Percentiles rank a stretch among this genome's conserved stretches.
Evolutionary conservation across 2,113 vertebrate genomes (phyloP).

Genomic region (Lethenteron camtschaticum): DNA sequence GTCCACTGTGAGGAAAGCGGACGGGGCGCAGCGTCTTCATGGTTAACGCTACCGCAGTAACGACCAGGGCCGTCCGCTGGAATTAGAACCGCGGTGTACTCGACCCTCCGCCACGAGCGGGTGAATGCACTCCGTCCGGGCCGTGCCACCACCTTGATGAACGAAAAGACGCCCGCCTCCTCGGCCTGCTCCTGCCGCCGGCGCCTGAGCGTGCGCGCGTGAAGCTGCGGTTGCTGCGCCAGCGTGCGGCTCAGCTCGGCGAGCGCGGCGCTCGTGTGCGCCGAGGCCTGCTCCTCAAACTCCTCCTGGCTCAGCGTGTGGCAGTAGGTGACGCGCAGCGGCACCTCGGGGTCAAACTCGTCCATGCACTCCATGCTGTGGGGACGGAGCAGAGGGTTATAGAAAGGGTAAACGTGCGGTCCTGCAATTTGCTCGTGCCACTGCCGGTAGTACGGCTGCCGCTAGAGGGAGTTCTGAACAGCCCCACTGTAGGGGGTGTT

Average conservation of each 20-base stretch:
- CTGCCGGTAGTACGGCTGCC: no score
- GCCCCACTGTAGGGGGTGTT: no score
- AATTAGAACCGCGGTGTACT: not conserved
- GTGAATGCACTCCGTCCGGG: no score
- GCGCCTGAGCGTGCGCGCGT: slow-evolving; percentile 14
- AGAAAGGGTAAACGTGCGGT: no score
- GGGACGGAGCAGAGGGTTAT: no score
- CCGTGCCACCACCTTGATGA: slow-evolving; percentile 16
- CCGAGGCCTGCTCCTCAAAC: slow-evolving; percentile 18
- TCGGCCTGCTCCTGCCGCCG: slow-evolving; percentile 18
- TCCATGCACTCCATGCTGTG: slow-evolving; percentile 18
- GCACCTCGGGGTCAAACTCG: slow-evolving; percentile 17
- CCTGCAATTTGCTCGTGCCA: no score
- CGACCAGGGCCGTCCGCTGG: not conserved
- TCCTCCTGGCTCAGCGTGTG: slow-evolving; percentile 17
- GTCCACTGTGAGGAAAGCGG: not conserved
- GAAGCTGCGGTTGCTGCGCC: slow-evolving; percentile 17
- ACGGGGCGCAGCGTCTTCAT: not conserved
- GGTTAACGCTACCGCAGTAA: not conserved
- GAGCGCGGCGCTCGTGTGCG: slow-evolving; percentile 16
- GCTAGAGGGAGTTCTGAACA: no score
- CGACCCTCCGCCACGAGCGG: no score
- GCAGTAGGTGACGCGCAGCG: slow-evolving; percentile 18
- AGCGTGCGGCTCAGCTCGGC: slow-evolving; percentile 13
- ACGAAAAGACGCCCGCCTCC: slow-evolving; percentile 13